Evolutionary conservation across 1,140 invertebrate species (phyloP), one percentile per base, ranked within the genome.

Genomic region (Drosophila guanche): DNA sequence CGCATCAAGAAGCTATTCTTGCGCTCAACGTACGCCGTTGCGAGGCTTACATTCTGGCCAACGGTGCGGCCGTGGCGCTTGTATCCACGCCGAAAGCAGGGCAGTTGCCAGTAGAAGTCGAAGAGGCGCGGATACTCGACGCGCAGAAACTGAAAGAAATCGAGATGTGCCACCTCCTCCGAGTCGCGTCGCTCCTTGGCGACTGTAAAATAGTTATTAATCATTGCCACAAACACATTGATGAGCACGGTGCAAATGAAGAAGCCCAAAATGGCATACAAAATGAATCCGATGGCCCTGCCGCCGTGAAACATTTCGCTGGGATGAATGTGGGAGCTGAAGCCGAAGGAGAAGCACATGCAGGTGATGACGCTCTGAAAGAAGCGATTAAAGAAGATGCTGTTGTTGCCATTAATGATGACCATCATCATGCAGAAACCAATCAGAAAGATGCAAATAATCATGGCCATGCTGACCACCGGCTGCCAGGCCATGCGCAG

Each of bases 321-420:
- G 0, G 79, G 74, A 14, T 47, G 48, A 4, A 78, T 45, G 8
- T 63, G 66, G 4, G 4, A 16, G 45, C 55, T 83, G n/a, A 74
- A 90, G 1, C 89, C 89, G 3, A 90, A 76, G 5, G 79, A 52
- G n/a, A 67, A 83, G 48, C 72, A 76, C 53, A 77, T 73, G 46
- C 72, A 71, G 14, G 60, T 67, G 2, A 77, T 55, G 3, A 83
- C 50, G 16, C 75, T 72, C 46, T 66, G 75, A 0, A 60, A 4
- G 1, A 90, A 50, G 1, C 10, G 20, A 7, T 69, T 69, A 3
- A 89, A 78, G 6, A 67, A 42, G 0, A 14, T 14, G 20, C 72
- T 74, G 27, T 76, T 69, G 42, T 83, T 90, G 5, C 80, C 89
- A 59, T 90, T 89, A 0, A 89, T 77, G 23, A 62, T 77, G 0